Evolutionary conservation across 2,797 vertebrate genomes (phyloP), one percentile per base, ranked within the genome.

Genomic region (Darevskia nairensis): DNA sequence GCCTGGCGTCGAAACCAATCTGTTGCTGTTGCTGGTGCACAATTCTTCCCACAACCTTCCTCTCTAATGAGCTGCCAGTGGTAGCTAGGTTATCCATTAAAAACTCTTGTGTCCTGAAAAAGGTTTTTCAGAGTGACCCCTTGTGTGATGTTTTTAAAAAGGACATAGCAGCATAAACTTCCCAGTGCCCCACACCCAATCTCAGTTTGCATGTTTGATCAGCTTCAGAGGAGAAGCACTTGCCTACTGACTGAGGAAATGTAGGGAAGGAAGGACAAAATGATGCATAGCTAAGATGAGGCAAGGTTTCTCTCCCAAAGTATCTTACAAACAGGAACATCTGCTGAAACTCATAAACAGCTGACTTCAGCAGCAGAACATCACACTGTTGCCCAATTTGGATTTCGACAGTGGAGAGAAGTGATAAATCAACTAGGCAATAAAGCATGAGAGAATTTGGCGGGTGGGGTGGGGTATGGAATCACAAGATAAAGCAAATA

Each of bases 371-470:
- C 93, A 95, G 86, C 86, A 86, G 88, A 88, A 76, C 89, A 85
- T 35, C 88, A 27, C 8, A 78, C 93, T 93, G 92, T 92, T 89
- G 92, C 83, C 93, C 91, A 89, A 85, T 90, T 93, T 91, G 83
- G 88, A 93, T 92, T 94, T 94, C 90, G 89, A 91, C 87, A 79
- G 85, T 61, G 25, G 32, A 41, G 78, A 82, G 87, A 94, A 90
- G 88, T 92, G 93, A 95, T 95, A 95, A 96, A 94, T 96, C 95
- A 96, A 89, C 85, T 94, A 94, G 90, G 93, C 94, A 93, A 89
- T 94, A 95, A 96, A 96, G 91, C 77, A 87, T 87, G 89, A 91
- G 91, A 90, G 91, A 15, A 11, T 3, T 1, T 6, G 35, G 35
- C 35, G 35, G 35, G 35, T 35, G 35, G 32, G 66, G 27, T 8